phyloP scores from a whole-genome alignment of 1,140 invertebrate species.

The Cherax quadricarinatus region DNA sequence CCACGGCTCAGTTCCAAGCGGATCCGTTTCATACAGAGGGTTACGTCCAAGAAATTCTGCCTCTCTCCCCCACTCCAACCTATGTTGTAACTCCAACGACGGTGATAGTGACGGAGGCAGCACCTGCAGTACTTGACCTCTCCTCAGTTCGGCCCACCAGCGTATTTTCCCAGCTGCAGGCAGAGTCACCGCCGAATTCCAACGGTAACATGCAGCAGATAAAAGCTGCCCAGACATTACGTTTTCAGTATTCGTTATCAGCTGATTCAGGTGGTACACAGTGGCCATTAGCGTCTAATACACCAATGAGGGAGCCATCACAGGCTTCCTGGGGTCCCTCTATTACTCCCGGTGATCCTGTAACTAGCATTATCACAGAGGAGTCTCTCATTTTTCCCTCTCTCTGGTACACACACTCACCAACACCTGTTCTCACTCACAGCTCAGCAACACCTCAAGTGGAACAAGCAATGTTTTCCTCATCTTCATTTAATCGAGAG shows the following conservation, averaged over 20 bases:
- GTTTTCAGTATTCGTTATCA: neutral
- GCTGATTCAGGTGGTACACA: neutral
- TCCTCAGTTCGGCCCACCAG: neutral
- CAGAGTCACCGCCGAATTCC: neutral
- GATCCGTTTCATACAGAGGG: neutral
- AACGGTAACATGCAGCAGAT: neutral
- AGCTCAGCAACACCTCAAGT: no score
- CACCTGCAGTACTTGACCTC: neutral
- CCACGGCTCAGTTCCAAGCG: neutral
- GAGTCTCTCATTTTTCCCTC: no score
- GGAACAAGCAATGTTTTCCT: no score
- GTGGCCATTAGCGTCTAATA: neutral
- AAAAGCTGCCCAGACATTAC: neutral
- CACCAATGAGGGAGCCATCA: neutral
- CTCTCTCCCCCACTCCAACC: neutral
- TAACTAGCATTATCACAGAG: no score
- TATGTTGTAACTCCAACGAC: neutral
- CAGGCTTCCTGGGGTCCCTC: no score
- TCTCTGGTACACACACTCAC: no score
- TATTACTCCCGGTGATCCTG: no score
- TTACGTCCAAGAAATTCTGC: neutral
- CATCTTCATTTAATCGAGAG: no score
- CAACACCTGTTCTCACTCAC: no score
- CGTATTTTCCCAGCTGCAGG: neutral
- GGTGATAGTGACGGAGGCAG: neutral